phyloP scores from a whole-genome alignment of 2,113 vertebrate species.

The Gavialis gangeticus region DNA sequence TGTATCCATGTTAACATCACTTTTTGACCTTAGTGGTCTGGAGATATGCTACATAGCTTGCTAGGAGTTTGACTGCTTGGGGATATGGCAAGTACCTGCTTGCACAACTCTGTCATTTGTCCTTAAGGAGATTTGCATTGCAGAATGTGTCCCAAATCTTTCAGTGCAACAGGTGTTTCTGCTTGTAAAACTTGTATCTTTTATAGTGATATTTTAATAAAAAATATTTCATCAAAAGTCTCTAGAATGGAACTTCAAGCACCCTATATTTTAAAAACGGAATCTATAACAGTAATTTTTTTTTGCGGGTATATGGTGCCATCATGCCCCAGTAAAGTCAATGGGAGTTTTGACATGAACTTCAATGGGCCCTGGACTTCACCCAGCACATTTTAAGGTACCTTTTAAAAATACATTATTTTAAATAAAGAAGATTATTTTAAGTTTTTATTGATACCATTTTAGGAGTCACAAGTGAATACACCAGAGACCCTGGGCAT shows the following conservation, averaged over 20 bases:
- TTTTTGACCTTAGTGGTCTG: conserved; percentile 43
- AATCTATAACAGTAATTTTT: neutral
- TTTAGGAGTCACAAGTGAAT: neutral
- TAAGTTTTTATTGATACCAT: neutral
- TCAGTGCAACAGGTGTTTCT: conserved; percentile 2
- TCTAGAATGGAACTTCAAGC: neutral
- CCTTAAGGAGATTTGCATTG: neutral
- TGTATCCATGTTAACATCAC: neutral
- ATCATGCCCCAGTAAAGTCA: neutral
- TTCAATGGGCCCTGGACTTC: neutral
- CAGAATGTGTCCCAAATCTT: conserved; percentile 34
- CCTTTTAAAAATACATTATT: neutral
- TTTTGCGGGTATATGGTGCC: neutral
- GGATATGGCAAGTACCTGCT: neutral
- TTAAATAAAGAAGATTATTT: neutral
- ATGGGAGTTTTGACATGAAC: neutral
- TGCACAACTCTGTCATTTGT: conserved; percentile 3
- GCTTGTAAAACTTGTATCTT: neutral
- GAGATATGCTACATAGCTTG: conserved; percentile 55
- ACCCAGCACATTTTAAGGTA: neutral
- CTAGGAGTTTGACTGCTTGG: conserved; percentile 19
- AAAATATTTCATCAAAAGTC: neutral
- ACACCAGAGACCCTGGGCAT: neutral
- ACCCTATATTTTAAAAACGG: neutral
- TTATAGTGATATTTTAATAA: neutral